A percentile compares a stretch with the other conserved stretches of the same genome.
These are phyloP conservation scores for Caenorhabditis tropicalis DNA, from an alignment of 1,140 invertebrate species.

Conservation along the genomic window DNA sequence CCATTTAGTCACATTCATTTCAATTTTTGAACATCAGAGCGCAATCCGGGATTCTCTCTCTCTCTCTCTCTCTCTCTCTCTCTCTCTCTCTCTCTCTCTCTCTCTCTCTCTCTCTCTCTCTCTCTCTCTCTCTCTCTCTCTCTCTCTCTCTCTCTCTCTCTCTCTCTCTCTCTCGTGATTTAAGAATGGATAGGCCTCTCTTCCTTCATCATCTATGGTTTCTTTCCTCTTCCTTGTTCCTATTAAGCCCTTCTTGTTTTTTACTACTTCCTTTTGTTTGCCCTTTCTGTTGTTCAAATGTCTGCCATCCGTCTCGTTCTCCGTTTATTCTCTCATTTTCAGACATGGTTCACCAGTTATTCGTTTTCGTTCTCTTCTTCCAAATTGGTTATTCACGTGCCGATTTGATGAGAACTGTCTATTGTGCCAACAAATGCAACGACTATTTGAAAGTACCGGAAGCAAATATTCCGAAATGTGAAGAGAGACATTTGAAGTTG, in stretches of 20 bases:
- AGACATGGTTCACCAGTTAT: not conserved
- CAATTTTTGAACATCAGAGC: not conserved
- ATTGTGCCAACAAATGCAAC: conserved; percentile 24
- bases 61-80: not conserved
- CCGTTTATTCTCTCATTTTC: not conserved
- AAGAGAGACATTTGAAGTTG: conserved; percentile 13
- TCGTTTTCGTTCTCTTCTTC: not conserved
- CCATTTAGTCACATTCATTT: not conserved
- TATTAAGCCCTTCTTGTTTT: conserved; percentile 1
- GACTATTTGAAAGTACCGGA: conserved; percentile 24
- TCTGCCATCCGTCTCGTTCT: not conserved
- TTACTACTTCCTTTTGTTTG: not conserved
- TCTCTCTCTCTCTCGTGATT: not conserved
- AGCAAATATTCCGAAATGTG: conserved; percentile 18
- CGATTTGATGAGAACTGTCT: conserved; percentile 2
- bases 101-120: not conserved
- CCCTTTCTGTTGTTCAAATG: not conserved
- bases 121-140: not conserved
- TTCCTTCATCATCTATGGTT: not conserved
- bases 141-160: not conserved
- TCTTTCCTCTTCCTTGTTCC: not conserved
- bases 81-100: not conserved
- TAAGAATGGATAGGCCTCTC: not conserved
- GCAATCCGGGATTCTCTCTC: not conserved
- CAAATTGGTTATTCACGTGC: not conserved